Base-by-base conservation (phyloP, 2,113 vertebrate species). In the Riparia riparia region DNA sequence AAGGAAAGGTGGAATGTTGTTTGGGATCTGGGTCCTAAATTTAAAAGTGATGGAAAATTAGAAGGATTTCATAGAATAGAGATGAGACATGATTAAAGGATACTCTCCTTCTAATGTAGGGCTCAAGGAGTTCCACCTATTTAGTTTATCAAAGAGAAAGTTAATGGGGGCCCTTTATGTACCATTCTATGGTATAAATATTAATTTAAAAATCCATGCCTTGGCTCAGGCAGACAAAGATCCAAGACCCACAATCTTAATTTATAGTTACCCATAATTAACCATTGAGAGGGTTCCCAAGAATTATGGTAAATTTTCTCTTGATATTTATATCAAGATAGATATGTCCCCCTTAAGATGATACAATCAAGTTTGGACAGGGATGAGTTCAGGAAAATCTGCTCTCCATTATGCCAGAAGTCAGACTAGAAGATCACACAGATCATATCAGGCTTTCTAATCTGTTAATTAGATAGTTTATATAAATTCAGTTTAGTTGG, bases 401-500 rank as follows among this genome's bases (percentile, higher is more conserved):
- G 45, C 41, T 79, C 21, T 82, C 69, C 53, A 80, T 88, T 94
- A 49, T 47, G 57, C 39, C 24, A 39, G 29, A 90, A 82, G 21
- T 84, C 86, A 89, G 51, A 65, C 69, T 68, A 85, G 58, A 89
- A 91, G 63, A 89, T 74, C 70, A 82, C 70, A 66, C 17, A 83
- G 56, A 28, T 92, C 24, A 58, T 66, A 56, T 83, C 9, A 89
- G 72, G 45, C 45, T 89, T 91, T 82, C 77, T 82, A 82, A 92
- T 92, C 56, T 92, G 47, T 68, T 91, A 91, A 92, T 93, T 93
- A 82, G 68, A 58, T 77, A 77, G 49, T 81, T 94, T 71, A 91
- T 79, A 77, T 78, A 90, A 73, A 60, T 86, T 81, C 47, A 53
- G 18, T 86, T 88, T 83, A 86, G 65, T 86, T 73, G 28, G 19